Conservation (phyloP, 2,113 vertebrate genomes). For the Myanophis thanlyinensis region DNA sequence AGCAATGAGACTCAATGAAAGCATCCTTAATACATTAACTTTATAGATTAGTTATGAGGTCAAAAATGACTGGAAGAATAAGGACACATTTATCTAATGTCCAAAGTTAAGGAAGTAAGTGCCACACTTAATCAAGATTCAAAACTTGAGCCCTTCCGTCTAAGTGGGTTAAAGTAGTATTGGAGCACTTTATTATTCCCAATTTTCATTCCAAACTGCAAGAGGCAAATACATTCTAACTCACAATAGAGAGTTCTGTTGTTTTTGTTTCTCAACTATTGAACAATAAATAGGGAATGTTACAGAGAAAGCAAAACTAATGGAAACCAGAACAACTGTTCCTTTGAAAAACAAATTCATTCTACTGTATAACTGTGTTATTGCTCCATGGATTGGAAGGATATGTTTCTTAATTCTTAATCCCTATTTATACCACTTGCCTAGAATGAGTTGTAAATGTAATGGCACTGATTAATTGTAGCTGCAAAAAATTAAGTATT, state of each 20-base stretch:
- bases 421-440: slow-evolving; percentile 7
- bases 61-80: background rate
- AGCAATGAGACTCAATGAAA: background rate
- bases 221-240: background rate
- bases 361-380: background rate
- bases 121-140: background rate
- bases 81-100: background rate
- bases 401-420: background rate
- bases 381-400: rapidly evolving
- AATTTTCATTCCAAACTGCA: background rate
- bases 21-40: background rate
- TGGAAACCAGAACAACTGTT: background rate
- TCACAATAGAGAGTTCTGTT: background rate
- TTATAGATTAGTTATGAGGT: background rate
- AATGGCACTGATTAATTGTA: slow-evolving; percentile 20
- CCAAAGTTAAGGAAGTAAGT: background rate
- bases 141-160: background rate
- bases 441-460: background rate
- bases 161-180: background rate
- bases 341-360: background rate
- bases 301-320: background rate
- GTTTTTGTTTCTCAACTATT: background rate
- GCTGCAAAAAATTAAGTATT: slow-evolving; percentile 2
- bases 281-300: background rate
- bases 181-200: background rate